phyloP scores from a whole-genome alignment of 2,888 invertebrate genomes.

The Enoplolaimus lenunculus region DNA sequence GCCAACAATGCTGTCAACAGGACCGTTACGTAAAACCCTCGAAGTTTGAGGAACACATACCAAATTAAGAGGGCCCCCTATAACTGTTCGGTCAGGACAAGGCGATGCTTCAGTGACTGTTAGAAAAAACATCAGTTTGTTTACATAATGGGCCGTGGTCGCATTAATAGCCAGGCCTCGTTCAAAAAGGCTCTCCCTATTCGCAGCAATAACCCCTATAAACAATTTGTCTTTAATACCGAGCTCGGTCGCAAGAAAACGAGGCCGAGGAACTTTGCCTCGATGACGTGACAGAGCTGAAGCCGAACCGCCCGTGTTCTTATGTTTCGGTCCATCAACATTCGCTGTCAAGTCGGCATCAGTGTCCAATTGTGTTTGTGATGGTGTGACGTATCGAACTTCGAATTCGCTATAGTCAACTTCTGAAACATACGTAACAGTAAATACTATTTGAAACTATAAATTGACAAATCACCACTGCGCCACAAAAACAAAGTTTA shows the following conservation, averaged over 20 bases:
- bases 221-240: constrained; percentile 78
- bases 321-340: no score
- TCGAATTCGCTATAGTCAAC: no score
- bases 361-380: no score
- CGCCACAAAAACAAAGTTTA: no score
- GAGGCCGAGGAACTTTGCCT: constrained; percentile 52
- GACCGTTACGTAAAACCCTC: neutral
- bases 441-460: no score
- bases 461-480: no score
- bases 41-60: neutral
- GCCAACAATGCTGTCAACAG: constrained; percentile 46
- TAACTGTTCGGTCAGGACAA: neutral
- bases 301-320: no score
- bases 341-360: no score
- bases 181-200: constrained; percentile 48
- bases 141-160: constrained; percentile 66
- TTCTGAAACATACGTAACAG: no score
- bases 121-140: constrained; percentile 67
- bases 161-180: constrained; percentile 70
- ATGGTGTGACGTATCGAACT: no score
- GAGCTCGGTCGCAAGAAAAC: constrained; percentile 85
- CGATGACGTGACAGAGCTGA: no score
- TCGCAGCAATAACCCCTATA: constrained; percentile 60
- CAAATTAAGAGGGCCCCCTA: neutral
- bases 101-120: constrained; percentile 21